Conservation (phyloP, 2,113 vertebrate species). For the Miniopterus natalensis region DNA sequence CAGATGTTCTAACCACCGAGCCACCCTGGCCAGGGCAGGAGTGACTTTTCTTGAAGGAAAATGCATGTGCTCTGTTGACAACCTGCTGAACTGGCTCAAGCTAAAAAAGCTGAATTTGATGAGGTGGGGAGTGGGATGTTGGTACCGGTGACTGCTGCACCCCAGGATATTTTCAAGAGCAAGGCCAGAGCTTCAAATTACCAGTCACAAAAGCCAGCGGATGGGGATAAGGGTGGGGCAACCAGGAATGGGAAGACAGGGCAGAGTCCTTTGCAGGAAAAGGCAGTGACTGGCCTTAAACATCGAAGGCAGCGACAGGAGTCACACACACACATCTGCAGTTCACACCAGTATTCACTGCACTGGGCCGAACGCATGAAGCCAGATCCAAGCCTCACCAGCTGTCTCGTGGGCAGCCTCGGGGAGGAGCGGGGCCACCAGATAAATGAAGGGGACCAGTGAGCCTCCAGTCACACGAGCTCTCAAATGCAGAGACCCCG, state of each 20-base stretch:
- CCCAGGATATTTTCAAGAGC: neutral
- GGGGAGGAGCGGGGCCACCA: neutral
- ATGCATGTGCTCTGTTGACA: neutral
- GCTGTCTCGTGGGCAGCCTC: neutral
- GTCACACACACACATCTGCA: neutral
- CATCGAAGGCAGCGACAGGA: fast-evolving
- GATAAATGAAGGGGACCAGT: neutral
- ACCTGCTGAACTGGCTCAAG: neutral
- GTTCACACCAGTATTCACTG: neutral
- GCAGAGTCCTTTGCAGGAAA: neutral
- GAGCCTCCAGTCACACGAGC: neutral
- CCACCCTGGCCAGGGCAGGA: no score
- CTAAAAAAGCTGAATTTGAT: neutral
- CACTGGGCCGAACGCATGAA: neutral
- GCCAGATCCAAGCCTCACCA: neutral
- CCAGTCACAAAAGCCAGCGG: neutral
- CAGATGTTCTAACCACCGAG: no score
- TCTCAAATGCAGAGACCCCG: neutral
- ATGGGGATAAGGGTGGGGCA: fast-evolving
- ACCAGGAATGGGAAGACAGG: neutral
- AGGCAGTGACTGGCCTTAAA: neutral
- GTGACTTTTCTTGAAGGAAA: neutral
- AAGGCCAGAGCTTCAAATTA: neutral
- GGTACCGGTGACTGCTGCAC: no score
- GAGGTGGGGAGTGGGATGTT: neutral